These are phyloP conservation scores for Smittia aterrima DNA, from an alignment of 2,888 invertebrate genomes.

Conservation along the genomic window DNA sequence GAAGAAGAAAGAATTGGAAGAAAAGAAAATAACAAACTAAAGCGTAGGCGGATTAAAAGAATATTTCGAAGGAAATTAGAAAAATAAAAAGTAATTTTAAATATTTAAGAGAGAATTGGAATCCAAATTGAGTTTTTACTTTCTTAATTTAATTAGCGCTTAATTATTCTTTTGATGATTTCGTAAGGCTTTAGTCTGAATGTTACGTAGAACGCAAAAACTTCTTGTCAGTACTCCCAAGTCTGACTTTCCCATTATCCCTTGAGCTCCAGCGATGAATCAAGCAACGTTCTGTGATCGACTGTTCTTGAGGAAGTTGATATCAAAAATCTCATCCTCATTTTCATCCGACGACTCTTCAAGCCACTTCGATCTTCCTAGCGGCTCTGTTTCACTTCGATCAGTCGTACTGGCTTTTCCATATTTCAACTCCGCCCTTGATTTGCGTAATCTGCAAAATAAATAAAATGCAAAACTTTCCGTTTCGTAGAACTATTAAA, in stretches of 20 bases:
- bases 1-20: neutral
- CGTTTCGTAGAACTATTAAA: neutral
- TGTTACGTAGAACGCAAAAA: neutral
- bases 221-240: too few species aligned
- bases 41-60: neutral
- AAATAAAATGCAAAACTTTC: neutral
- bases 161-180: neutral
- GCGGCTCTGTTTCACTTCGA: constrained; percentile 2
- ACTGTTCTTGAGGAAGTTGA: constrained; percentile 32
- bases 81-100: neutral
- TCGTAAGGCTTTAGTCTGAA: neutral
- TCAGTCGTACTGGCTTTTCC: constrained; percentile 15
- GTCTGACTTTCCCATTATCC: too few species aligned
- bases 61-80: neutral
- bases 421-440: constrained; percentile 26
- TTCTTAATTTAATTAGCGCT: too few species aligned
- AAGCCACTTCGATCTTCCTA: constrained; percentile 21
- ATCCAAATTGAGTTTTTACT: neutral
- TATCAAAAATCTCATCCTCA: constrained; percentile 38
- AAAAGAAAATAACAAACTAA: neutral
- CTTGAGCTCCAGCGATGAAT: too few species aligned
- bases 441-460: constrained; percentile 13
- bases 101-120: neutral
- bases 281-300: neutral
- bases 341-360: constrained; percentile 29